A percentile compares a stretch with the other conserved stretches of the same genome.
Evolutionary conservation across 2,888 invertebrate genomes (phyloP).

Genomic region (Agrotis segetum): DNA sequence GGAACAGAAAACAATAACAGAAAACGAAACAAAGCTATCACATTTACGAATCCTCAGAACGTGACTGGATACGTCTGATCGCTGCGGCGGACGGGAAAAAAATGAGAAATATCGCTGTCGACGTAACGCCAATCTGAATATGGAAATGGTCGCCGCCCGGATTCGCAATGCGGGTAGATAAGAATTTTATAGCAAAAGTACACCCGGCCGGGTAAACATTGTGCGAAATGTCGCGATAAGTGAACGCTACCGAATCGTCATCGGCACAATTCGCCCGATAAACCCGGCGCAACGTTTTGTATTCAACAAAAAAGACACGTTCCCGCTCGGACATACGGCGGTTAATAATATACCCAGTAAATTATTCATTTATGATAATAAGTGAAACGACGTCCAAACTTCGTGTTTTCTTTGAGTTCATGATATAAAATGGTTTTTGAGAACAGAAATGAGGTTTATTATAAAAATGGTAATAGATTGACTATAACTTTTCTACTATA

Average conservation of each 20-base stretch:
- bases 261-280: conserved; percentile 54
- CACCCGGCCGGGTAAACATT: conserved; percentile 74
- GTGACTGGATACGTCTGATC: conserved; percentile 73
- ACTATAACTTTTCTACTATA: conserved; percentile 18
- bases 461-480: conserved; percentile 34
- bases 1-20: conserved; percentile 58
- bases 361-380: conserved; percentile 79
- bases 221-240: conserved; percentile 78
- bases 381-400: conserved; percentile 67
- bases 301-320: conserved; percentile 48
- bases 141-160: conserved; percentile 83
- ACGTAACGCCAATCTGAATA: conserved; percentile 83
- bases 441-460: conserved; percentile 9
- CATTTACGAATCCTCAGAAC: conserved; percentile 66
- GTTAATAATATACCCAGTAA: conserved; percentile 59
- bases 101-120: conserved; percentile 67
- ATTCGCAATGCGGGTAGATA: conserved; percentile 87
- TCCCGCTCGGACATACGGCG: conserved; percentile 48
- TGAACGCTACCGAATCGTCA: conserved; percentile 66
- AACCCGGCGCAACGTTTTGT: conserved; percentile 38
- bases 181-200: conserved; percentile 84
- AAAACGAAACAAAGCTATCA: conserved; percentile 58
- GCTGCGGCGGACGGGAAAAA: conserved; percentile 66
- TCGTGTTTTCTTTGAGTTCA: conserved; percentile 60
- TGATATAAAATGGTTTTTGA: conserved; percentile 23